A percentile compares a stretch with the other conserved stretches of the same genome.
These are phyloP conservation scores for Sturnus vulgaris DNA, from an alignment of 2,113 vertebrate species.

Conservation along the genomic window DNA sequence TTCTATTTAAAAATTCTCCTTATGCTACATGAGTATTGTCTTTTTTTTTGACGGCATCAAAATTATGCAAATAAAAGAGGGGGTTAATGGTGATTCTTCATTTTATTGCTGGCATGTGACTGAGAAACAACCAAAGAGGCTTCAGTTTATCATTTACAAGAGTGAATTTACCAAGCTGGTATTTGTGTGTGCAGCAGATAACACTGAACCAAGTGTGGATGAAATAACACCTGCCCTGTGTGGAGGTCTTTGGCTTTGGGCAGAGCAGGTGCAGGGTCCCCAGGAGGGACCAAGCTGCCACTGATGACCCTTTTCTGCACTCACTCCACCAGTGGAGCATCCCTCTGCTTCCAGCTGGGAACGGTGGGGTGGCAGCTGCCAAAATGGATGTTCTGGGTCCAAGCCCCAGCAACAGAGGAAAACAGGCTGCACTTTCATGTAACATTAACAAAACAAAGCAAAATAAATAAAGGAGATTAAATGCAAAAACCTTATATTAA, in stretches of 20 bases:
- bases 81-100: conserved; percentile 58
- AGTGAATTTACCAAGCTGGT: conserved; percentile 50
- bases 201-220: conserved; percentile 46
- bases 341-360: not conserved
- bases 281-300: not conserved
- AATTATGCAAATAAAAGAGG: conserved; percentile 67
- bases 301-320: not conserved
- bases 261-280: not conserved
- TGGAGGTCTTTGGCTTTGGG: not conserved
- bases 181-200: conserved; percentile 53
- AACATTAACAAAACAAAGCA: not conserved
- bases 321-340: not conserved
- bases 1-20: conserved; percentile 73
- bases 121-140: conserved; percentile 44
- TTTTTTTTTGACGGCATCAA: conserved; percentile 58
- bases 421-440: not conserved
- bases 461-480: not conserved
- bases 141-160: conserved; percentile 45
- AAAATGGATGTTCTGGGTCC: not conserved
- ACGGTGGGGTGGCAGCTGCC: not conserved
- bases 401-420: not conserved
- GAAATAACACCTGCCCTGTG: conserved; percentile 23
- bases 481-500: not conserved
- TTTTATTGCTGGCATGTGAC: conserved; percentile 62
- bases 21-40: conserved; percentile 48